Base-by-base conservation (phyloP, 2,797 vertebrate genomes). In the Phrynocephalus guinanensis region DNA sequence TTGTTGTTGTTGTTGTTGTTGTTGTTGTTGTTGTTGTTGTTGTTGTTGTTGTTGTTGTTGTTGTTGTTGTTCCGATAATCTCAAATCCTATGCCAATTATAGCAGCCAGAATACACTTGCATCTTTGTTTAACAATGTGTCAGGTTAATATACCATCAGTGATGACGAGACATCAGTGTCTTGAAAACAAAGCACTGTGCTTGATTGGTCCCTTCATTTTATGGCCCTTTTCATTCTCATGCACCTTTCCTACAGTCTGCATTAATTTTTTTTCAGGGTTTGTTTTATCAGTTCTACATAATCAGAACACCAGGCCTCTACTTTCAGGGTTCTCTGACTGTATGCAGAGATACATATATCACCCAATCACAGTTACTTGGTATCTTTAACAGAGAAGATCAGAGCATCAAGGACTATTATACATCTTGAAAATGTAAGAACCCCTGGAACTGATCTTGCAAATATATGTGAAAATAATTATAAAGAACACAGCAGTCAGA, bases 401-500 rank as follows among this genome's bases (percentile, higher is more conserved):
- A 83, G 44, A 77, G 78, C 13, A 85, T 11, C 13, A 68, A 82
- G 63, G 22, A 30, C 15, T 22, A 66, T 63, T 56, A 66, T 28
- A 70, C 6, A 50, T 79, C 66, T 85, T 70, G 33, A 26, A 70
- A 71, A 30, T 24, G 33, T 33, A 44, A 85, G 52, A 48, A 8
- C 68, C 20, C 7, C n/a, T 85, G 68, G 76, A 85, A 52, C 50
- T 67, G 66, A 85, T 33, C 48, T 86, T 70, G 48, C 50, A n/a
- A 52, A 33, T 28, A 11, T 24, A 7, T 1, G 67, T 8, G 13
- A 70, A 48, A 85, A 16, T 8, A 24, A 56, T 70, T n/a, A 50
- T 6, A 20, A 70, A 38, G 13, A 15, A 18, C 68, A 18, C 60
- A 52, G 2, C n/a, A 52, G 16, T 28, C 6, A 85, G 11, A 20